Evolutionary conservation across 2,888 invertebrate genomes (phyloP).

Genomic region (Acronicta leporina): DNA sequence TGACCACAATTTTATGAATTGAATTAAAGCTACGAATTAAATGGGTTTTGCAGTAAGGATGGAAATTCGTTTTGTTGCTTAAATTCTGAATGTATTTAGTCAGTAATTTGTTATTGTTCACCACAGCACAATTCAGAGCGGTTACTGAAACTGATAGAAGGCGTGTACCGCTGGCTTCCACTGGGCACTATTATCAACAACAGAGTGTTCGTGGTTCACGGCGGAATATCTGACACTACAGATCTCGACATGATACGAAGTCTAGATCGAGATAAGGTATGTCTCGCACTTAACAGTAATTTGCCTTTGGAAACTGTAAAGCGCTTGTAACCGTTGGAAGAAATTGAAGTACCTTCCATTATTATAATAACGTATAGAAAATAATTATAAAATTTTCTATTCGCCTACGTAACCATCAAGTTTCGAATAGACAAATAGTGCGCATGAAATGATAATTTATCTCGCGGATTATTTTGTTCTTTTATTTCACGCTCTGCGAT

Average conservation of each 20-base stretch:
- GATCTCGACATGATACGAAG: slow-evolving; percentile 94
- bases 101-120: slow-evolving; percentile 9
- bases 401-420: too few species aligned
- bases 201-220: slow-evolving; percentile 96
- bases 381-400: too few species aligned
- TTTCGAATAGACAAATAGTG: too few species aligned
- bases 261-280: slow-evolving; percentile 95
- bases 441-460: too few species aligned
- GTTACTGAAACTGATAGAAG: slow-evolving; percentile 94
- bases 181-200: slow-evolving; percentile 97
- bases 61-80: not conserved
- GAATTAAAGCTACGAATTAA: not conserved
- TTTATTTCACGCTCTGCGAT: too few species aligned
- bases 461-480: too few species aligned
- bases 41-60: not conserved
- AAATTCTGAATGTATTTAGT: not conserved
- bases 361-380: not conserved
- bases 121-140: slow-evolving; percentile 93
- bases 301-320: not conserved
- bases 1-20: not conserved
- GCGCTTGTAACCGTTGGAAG: too few species aligned
- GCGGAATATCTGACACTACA: slow-evolving; percentile 96
- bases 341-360: not conserved
- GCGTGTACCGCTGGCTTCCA: slow-evolving; percentile 97
- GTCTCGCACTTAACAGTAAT: not conserved